Conservation (phyloP, 2,888 invertebrate species). For the Polylopha cassiicola region DNA sequence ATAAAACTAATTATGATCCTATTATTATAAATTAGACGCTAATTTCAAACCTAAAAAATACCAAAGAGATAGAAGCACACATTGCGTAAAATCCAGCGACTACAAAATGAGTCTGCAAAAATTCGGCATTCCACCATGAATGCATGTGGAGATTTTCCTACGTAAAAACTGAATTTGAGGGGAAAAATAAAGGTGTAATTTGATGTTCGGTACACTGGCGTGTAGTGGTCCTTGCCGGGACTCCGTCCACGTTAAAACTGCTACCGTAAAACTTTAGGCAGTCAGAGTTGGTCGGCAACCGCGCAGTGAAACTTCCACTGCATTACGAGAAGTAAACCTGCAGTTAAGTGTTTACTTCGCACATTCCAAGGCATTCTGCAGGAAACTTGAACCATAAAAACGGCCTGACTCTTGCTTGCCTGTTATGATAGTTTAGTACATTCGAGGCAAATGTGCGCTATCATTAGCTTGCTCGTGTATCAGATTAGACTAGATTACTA, state of each 20-base stretch:
- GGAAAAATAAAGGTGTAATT: slow-evolving; percentile 35
- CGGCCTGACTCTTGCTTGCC: slow-evolving; percentile 45
- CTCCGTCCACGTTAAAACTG: slow-evolving; percentile 59
- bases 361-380: slow-evolving; percentile 61
- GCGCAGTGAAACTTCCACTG: slow-evolving; percentile 60
- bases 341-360: slow-evolving; percentile 73
- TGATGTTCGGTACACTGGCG: slow-evolving; percentile 29
- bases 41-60: slow-evolving; percentile 6
- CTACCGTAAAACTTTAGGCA: slow-evolving; percentile 54
- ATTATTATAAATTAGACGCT: too few relatives aligned
- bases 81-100: slow-evolving; percentile 10
- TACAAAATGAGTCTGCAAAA: slow-evolving; percentile 15
- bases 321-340: slow-evolving; percentile 69
- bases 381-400: slow-evolving; percentile 57
- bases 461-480: slow-evolving; percentile 23
- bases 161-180: slow-evolving; percentile 27
- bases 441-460: slow-evolving; percentile 38
- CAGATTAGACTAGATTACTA: too few relatives aligned
- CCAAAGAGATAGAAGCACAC: slow-evolving; percentile 6
- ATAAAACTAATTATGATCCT: too few relatives aligned
- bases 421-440: slow-evolving; percentile 24
- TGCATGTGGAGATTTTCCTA: slow-evolving; percentile 12
- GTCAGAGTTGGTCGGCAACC: slow-evolving; percentile 49
- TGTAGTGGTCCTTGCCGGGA: slow-evolving; percentile 37
- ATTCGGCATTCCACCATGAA: slow-evolving; percentile 8